These are phyloP conservation scores for Romanogobio albipinnatus DNA, from an alignment of 2,113 vertebrate genomes.

Conservation along the genomic window DNA sequence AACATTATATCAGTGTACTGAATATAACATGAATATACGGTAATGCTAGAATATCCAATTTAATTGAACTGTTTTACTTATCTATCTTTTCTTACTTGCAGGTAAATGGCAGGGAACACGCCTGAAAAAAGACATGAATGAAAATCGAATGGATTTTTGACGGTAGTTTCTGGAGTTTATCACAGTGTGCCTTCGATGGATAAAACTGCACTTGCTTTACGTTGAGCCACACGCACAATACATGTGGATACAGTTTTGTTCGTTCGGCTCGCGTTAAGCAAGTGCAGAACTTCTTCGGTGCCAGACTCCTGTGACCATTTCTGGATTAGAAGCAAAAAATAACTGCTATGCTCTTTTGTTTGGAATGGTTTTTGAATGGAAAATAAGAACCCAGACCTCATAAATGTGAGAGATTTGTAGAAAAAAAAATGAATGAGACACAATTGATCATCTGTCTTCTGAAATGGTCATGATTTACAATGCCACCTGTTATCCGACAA, in stretches of 20 bases:
- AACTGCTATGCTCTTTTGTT: not conserved
- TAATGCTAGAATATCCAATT: not conserved
- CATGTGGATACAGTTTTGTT: conserved; percentile 99
- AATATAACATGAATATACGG: not conserved
- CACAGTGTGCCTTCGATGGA: not conserved
- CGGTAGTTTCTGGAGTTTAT: not conserved
- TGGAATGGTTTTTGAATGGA: not conserved
- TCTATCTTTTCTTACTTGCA: not conserved
- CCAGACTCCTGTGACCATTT: not conserved
- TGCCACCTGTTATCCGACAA: not conserved
- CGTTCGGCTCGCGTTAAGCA: conserved; percentile 99
- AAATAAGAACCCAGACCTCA: not conserved
- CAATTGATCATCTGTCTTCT: not conserved
- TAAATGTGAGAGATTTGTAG: not conserved
- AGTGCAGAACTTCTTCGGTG: conserved; percentile 84
- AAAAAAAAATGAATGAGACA: not conserved
- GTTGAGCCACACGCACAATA: conserved; percentile 99
- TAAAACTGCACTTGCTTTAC: conserved; percentile 91
- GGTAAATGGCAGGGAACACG: not conserved
- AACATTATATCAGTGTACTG: not conserved
- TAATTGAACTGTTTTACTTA: not conserved
- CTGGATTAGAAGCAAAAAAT: not conserved
- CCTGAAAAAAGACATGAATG: not conserved
- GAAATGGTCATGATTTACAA: conserved; percentile 30
- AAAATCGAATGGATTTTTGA: not conserved